Conservation (phyloP, 2,113 vertebrate genomes). For the Colossoma macropomum region DNA sequence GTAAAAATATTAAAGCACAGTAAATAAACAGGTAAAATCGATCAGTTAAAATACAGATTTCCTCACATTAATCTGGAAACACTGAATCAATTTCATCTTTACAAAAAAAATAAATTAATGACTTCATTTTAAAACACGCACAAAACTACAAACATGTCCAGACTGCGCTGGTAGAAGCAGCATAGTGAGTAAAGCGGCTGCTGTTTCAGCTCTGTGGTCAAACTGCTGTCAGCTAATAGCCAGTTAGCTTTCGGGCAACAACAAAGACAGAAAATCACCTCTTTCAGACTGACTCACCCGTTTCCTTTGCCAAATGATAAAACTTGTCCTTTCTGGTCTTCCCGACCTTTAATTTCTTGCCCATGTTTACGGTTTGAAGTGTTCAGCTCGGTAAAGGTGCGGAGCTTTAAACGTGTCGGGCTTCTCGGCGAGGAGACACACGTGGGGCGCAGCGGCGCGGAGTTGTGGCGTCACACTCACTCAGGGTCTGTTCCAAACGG, state of each 20-base stretch:
- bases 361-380: slow-evolving; percentile 76
- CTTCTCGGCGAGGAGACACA: neutral
- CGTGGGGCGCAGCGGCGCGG: neutral
- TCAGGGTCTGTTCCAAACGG: neutral
- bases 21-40: too few species aligned
- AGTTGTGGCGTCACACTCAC: neutral
- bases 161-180: too few species aligned
- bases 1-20: too few species aligned
- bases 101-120: too few species aligned
- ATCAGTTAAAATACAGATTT: too few species aligned
- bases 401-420: neutral
- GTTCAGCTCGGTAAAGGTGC: neutral
- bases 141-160: too few species aligned
- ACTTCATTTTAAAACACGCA: too few species aligned
- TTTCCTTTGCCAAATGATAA: slow-evolving; percentile 96
- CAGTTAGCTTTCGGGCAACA: neutral
- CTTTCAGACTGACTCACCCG: slow-evolving; percentile 76
- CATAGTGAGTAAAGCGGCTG: too few species aligned
- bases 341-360: slow-evolving; percentile 94
- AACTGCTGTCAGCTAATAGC: neutral
- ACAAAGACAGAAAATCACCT: neutral
- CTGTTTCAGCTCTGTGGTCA: too few species aligned
- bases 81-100: too few species aligned
- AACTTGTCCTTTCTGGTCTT: slow-evolving; percentile 94
- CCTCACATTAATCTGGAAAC: too few species aligned